These are phyloP conservation scores for Struthidea cinerea DNA, from an alignment of 2,113 vertebrate genomes.

Conservation along the genomic window DNA sequence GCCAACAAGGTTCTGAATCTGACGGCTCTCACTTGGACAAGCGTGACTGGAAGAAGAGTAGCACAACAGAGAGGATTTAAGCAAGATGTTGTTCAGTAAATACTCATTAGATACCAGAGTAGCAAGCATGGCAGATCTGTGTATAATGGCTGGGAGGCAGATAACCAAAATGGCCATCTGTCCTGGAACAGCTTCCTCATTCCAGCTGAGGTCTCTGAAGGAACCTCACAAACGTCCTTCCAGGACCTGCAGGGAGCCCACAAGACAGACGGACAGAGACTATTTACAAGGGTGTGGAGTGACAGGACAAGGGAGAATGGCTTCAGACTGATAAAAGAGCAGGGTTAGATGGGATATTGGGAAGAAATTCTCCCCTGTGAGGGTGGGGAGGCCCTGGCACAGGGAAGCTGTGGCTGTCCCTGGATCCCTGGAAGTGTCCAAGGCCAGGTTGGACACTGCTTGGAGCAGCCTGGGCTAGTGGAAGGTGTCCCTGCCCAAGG, in stretches of 20 bases:
- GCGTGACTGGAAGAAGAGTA: neutral
- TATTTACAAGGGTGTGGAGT: neutral
- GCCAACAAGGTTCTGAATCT: neutral
- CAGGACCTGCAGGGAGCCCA: neutral
- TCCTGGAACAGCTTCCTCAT: neutral
- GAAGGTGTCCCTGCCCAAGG: neutral
- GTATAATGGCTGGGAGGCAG: neutral
- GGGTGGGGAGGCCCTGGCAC: neutral
- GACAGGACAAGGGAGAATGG: neutral
- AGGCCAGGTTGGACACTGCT: rapidly evolving
- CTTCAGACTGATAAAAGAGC: neutral
- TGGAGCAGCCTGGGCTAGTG: rapidly evolving
- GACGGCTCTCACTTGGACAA: neutral
- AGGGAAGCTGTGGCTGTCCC: neutral
- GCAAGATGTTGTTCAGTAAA: neutral
- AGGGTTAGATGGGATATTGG: neutral
- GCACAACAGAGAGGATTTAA: neutral
- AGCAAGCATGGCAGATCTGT: neutral
- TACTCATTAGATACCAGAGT: neutral
- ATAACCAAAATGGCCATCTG: neutral
- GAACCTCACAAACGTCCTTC: neutral
- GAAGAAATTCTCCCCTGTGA: neutral
- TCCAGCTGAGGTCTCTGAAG: neutral
- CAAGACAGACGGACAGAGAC: neutral
- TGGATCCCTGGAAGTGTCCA: neutral